Base-by-base conservation (phyloP, 2,888 invertebrate species). In the Pecten maximus region DNA sequence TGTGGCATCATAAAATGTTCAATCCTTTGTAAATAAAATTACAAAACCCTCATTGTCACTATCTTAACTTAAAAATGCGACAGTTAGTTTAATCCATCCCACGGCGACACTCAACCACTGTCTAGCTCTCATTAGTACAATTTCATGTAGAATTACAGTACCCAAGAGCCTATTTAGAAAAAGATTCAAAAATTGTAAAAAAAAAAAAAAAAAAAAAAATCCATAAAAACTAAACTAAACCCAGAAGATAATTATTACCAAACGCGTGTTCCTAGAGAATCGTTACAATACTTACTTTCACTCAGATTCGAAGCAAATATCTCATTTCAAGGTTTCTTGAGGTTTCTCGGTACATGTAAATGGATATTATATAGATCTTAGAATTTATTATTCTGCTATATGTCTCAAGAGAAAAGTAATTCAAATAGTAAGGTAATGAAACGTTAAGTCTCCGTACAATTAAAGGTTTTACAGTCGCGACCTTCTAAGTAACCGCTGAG, bases 21-120 rank as follows among this genome's bases (percentile, higher is more conserved):
- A 8, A 35, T 74, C 74, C 74, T 74, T 74, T 74, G 35, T 74
- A 74, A 74, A 74, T 74, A 74, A 74, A 74, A 74, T 74, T 74
- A 74, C 74, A 74, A 74, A 74, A 35, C 74, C 74, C 74, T 74
- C 74, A 74, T 74, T 35, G 74, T 74, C 74, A 74, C 74, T 74
- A 74, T 74, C 74, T 74, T 74, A 74, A 74, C 74, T 74, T 74
- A 35, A 74, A 74, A 74, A 28, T 74, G 74, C 74, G 74, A 74
- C 28, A 28, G 54, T 54, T 54, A 74, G 8, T 74, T 74, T 35
- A 35, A 74, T 74, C 74, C 74, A 15, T 74, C 74, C 74, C 35
- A 1, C 23, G 74, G 74, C 35, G 74, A 74, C 35, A 74, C 74
- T 74, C 28, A 74, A 35, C 1, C 74, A 35, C 74, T 6, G 35